Percentiles rank a stretch among this genome's conserved stretches.
phyloP scores from a whole-genome alignment of 2,888 invertebrate genomes.

The Noctua fimbriata region DNA sequence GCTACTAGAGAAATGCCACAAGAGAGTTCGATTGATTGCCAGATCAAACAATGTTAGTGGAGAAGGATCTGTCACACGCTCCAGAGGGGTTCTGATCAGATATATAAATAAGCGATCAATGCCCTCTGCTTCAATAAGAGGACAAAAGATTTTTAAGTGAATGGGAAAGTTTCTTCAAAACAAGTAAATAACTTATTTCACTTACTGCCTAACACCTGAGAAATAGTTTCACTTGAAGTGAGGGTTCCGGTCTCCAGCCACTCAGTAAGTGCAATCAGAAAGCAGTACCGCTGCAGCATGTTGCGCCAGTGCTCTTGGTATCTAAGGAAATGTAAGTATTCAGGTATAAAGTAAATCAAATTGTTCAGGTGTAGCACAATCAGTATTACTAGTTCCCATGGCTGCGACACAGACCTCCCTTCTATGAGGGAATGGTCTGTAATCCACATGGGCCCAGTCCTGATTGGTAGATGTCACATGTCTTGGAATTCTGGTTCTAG shows the following conservation, averaged over 20 bases:
- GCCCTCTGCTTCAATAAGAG: background rate
- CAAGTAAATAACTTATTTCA: background rate
- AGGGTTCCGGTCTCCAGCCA: constrained; percentile 95
- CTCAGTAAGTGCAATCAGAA: constrained; percentile 93
- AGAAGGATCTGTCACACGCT: background rate
- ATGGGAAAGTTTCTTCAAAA: background rate
- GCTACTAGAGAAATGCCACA: too few relatives aligned
- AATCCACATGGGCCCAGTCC: background rate
- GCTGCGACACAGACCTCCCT: background rate
- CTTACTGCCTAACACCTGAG: constrained; percentile 94
- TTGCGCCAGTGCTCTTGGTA: constrained; percentile 97
- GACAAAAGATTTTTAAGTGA: background rate
- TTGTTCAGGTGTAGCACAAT: background rate
- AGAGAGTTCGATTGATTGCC: background rate
- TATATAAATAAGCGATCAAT: background rate
- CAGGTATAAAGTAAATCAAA: background rate
- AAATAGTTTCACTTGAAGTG: constrained; percentile 93
- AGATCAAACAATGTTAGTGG: background rate
- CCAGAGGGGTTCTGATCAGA: background rate
- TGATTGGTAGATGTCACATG: background rate
- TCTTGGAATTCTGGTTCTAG: background rate
- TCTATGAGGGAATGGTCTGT: background rate
- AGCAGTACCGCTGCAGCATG: constrained; percentile 95
- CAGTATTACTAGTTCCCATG: background rate
- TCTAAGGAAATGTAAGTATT: constrained; percentile 72